Evolutionary conservation across 1,140 invertebrate species (phyloP), one percentile per base, ranked within the genome.

Genomic region (Eubasilissa regina): DNA sequence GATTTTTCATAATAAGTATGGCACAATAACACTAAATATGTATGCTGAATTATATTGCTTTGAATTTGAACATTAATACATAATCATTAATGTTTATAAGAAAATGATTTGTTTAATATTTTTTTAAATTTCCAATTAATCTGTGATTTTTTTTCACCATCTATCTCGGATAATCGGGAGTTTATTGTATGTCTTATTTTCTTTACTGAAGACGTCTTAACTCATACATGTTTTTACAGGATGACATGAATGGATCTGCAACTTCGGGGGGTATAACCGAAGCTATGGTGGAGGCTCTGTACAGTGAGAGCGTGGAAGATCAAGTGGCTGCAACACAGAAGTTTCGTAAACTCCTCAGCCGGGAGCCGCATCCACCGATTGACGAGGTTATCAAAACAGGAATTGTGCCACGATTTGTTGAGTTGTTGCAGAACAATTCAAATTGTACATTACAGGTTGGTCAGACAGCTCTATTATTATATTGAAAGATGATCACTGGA

Each of bases 351-450:
- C 90, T 99, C 62, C 89, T 99, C 53, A 98, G 97, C 82, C 92
- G 94, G 87, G 98, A 99, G 89, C 98, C 98, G 9, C 98, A 99
- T 91, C 98, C 98, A 62, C 98, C 97, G 1, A 99, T 99, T 84
- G 97, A 99, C 89, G 97, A 99, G 92, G 98, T 99, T n/a, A 99
- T 99, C 85, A 91, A 94, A 84, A 97, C 96, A 74, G 97, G 97
- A 84, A 98, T 99, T 85, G 96, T 99, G 79, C 98, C 97, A 35
- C 92, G 93, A 89, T 99, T 99, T 92, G 97, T 99, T 10, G 94
- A 97, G 87, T 98, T 99, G 89, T 90, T 99, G 58, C 92, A 95
- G 85, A 95, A 95, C 87, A 93, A 94, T 84, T 89, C 89, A 78
- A 97, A 98, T 89, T 94, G 93, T 75, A 95, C 95, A 45, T 88